phyloP scores from a whole-genome alignment of 2,888 invertebrate species.

The Catocala nupta region DNA sequence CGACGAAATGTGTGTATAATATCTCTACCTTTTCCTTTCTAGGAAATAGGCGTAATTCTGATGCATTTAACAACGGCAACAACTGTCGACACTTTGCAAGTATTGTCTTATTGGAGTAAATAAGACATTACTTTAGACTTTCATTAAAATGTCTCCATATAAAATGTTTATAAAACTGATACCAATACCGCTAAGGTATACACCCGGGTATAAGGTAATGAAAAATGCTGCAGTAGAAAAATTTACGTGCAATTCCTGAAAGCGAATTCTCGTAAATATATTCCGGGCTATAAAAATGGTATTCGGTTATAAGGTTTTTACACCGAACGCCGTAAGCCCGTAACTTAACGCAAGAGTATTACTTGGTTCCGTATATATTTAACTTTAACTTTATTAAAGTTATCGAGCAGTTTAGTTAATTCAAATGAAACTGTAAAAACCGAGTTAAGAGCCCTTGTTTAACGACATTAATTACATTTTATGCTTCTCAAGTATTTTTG shows the following conservation, averaged over 20 bases:
- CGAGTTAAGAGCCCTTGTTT: not conserved
- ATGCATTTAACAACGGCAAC: too few species aligned
- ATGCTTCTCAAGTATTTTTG: constrained; percentile 2
- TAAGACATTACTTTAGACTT: too few species aligned
- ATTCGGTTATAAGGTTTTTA: constrained; percentile 79
- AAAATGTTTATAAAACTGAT: constrained; percentile 12
- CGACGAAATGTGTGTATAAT: too few species aligned
- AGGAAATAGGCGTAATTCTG: too few species aligned
- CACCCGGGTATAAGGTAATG: constrained; percentile 55
- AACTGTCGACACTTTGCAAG: too few species aligned
- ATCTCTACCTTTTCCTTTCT: too few species aligned
- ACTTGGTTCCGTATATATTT: constrained; percentile 39
- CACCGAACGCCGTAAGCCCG: constrained; percentile 58
- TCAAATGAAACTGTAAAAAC: constrained; percentile 1
- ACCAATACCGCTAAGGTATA: constrained; percentile 33
- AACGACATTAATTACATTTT: constrained; percentile 5
- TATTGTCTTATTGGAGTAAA: too few species aligned
- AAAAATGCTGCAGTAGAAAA: constrained; percentile 69
- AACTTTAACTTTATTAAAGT: constrained; percentile 14
- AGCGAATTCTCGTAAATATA: constrained; percentile 81
- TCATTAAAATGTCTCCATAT: too few species aligned
- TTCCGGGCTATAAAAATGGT: constrained; percentile 78
- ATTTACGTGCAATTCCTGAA: constrained; percentile 78
- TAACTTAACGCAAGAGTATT: constrained; percentile 58
- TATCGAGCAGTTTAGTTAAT: constrained; percentile 17